Evolutionary conservation across 2,113 vertebrate genomes (phyloP), one percentile per base, ranked within the genome.

Genomic region (Antigone vipio): DNA sequence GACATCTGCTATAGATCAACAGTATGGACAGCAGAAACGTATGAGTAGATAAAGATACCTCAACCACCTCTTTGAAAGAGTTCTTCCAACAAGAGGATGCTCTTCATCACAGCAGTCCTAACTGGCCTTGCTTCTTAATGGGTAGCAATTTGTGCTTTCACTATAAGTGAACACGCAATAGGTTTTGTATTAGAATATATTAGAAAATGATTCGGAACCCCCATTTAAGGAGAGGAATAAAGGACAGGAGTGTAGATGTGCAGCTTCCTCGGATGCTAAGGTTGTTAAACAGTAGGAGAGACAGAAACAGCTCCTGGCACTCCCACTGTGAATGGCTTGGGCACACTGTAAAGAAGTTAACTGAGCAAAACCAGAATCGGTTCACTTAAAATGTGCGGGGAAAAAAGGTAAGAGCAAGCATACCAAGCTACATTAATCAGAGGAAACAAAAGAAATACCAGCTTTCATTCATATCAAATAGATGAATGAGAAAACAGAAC

Each of bases 341-440:
- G 69, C 77, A 94, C 6, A 3, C 29, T 78, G 62, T 87, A 89
- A 95, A 95, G 62, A 90, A 94, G 80, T 95, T 95, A 91, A 85
- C 73, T 52, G 77, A 94, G 87, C 56, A 91, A 94, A 95, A 75
- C 35, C 60, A 88, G 73, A 94, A 75, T 14, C 38, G 5, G 73
- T 68, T 78, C 73, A 63, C 44, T 71, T 72, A 78, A 91, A 89
- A 89, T 6, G 16, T 53, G 16, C 26, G 49, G 15, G 44, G 9
- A 0, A 35, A 77, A 89, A 91, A 81, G 17, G 19, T 49, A 66
- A 50, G 27, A 78, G 16, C 38, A 84, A 94, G 34, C n/a, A 87
- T 32, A 79, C 20, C 64, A 81, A 94, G 47, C 40, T 82, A 79
- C n/a, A 45, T 56, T 66, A 80, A 84, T 12, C 30, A 93, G 26